Conservation (phyloP, 2,113 vertebrate genomes). For the Nothocercus julius region DNA sequence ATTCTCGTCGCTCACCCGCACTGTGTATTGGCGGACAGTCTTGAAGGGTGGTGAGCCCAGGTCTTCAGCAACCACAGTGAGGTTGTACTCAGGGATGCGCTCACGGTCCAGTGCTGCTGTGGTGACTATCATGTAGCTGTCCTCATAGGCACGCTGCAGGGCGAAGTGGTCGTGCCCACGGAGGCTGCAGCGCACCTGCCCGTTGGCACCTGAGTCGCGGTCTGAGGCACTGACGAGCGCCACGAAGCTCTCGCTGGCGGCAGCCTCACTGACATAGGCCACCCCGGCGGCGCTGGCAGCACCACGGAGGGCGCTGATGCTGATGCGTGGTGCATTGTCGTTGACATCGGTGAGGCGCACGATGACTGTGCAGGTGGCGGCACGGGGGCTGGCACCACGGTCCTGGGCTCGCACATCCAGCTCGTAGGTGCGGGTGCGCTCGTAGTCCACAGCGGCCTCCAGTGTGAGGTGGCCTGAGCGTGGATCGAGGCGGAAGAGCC, state of each 20-base stretch:
- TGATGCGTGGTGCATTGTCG: constrained; percentile 91
- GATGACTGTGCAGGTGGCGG: constrained; percentile 89
- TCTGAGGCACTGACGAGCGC: constrained; percentile 93
- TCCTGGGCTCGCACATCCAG: constrained; percentile 92
- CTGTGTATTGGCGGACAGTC: constrained; percentile 84
- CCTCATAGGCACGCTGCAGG: constrained; percentile 90
- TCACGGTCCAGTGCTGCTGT: constrained; percentile 86
- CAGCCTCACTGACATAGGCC: constrained; percentile 80
- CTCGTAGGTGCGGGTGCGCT: constrained; percentile 90
- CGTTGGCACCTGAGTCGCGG: constrained; percentile 88
- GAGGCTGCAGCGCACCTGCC: constrained; percentile 90
- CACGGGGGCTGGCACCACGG: constrained; percentile 84
- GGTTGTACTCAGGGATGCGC: constrained; percentile 89
- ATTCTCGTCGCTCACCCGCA: constrained; percentile 89
- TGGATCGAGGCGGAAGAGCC: constrained; percentile 89
- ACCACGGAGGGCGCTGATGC: constrained; percentile 88
- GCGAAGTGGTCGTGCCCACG: constrained; percentile 91
- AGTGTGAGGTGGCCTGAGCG: constrained; percentile 87
- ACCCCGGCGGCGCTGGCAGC: constrained; percentile 50
- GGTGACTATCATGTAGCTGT: constrained; percentile 93
- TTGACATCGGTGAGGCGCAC: constrained; percentile 93
- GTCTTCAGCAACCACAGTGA: constrained; percentile 93
- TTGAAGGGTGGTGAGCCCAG: constrained; percentile 87
- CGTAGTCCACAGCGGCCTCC: constrained; percentile 87
- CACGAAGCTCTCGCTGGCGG: constrained; percentile 90